phyloP scores from a whole-genome alignment of 2,888 invertebrate species.

The Cactoblastis cactorum region DNA sequence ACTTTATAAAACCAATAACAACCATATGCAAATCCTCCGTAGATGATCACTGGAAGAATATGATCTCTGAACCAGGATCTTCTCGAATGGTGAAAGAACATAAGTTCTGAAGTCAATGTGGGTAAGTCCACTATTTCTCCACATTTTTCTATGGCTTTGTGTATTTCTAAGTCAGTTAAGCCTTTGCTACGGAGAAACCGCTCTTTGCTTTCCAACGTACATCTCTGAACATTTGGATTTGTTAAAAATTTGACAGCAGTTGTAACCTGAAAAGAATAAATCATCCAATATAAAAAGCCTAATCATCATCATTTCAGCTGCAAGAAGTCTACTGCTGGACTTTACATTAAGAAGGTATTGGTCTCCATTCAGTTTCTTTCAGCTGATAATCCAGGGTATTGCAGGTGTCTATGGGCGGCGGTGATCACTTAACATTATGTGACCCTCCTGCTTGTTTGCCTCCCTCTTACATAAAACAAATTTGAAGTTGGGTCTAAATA shows the following conservation, averaged over 20 bases:
- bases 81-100: constrained; percentile 58
- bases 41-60: constrained; percentile 84
- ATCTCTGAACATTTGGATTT: constrained; percentile 90
- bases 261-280: constrained; percentile 80
- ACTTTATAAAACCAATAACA: constrained; percentile 91
- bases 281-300: too few relatives aligned
- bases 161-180: constrained; percentile 86
- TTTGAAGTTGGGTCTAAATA: too few relatives aligned
- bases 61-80: constrained; percentile 81
- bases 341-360: too few relatives aligned
- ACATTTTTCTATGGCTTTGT: constrained; percentile 85
- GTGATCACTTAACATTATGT: too few relatives aligned
- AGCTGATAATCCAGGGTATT: too few relatives aligned
- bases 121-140: constrained; percentile 61
- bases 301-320: too few relatives aligned
- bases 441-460: too few relatives aligned
- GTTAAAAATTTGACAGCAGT: constrained; percentile 92
- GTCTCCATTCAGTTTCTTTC: too few relatives aligned
- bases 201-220: constrained; percentile 88
- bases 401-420: too few relatives aligned
- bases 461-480: too few relatives aligned
- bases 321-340: too few relatives aligned
- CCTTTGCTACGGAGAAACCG: constrained; percentile 89
- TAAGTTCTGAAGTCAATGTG: constrained; percentile 59
- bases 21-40: constrained; percentile 88